Evolutionary conservation across 2,888 invertebrate genomes (phyloP), one percentile per base, ranked within the genome.

Genomic region (Heliothis peltigera): DNA sequence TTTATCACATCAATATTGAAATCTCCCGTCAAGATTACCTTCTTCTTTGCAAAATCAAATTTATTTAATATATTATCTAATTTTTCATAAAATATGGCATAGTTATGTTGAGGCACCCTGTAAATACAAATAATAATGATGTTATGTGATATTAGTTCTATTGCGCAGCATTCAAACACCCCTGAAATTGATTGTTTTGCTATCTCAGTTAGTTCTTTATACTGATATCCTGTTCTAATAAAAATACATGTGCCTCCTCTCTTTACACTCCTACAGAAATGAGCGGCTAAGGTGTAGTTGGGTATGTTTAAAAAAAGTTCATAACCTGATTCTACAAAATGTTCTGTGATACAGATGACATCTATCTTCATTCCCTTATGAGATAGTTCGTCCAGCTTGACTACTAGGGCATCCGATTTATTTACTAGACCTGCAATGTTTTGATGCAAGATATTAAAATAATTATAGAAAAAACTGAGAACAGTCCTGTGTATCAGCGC

Each of bases 21-120:
- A 2, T 28, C 49, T n/a, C 49, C 42, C 0, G 42, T 18, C 4
- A 57, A 48, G 17, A 49, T 49, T 12, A 58, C n/a, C 10, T 49
- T 42, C 49, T 53, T 7, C 5, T 42, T 21, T 10, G 3, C n/a
- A 43, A 54, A 4, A 54, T 25, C 3, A 12, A 54, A 12, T 43
- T 54, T 54, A 6, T 25, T 12, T 8, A 54, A 25, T 43, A 54
- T 17, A 43, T 15, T 22, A 8, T 43, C 53, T 17, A 54, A n/a
- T 21, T 42, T 43, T 28, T 54, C 53, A 43, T 54, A 54, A 7
- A 54, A 54, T 4, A 43, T 17, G 12, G 6, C 17, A 43, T 10
- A 32, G 32, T 54, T 54, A 43, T 43, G 10, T 43, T 54, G 18
- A 18, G 51, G 51, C 32, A 51, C 19, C 35, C 51, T 51, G 18